Percentiles rank a stretch among this genome's conserved stretches.
These are phyloP conservation scores for Lophochroa leadbeateri DNA, from an alignment of 2,113 vertebrate species.

Conservation along the genomic window DNA sequence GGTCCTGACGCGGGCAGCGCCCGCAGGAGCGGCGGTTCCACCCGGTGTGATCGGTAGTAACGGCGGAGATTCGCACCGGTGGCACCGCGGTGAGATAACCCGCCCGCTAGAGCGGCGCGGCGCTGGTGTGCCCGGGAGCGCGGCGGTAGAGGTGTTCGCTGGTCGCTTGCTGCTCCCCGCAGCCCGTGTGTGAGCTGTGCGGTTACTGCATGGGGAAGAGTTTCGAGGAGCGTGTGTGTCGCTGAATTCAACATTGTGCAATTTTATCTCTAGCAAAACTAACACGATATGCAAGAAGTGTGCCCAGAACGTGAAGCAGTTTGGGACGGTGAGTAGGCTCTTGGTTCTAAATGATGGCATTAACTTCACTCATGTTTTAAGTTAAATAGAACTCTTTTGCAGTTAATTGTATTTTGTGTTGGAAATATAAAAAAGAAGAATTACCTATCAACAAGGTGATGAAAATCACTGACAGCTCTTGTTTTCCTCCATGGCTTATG, in stretches of 20 bases:
- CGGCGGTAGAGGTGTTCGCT: rapidly evolving
- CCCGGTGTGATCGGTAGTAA: background rate
- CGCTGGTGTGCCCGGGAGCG: too few species aligned
- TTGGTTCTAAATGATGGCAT: background rate
- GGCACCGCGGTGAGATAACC: background rate
- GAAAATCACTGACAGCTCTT: background rate
- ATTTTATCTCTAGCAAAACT: slow-evolving; percentile 87
- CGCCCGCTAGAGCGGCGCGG: background rate
- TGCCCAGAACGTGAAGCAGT: slow-evolving; percentile 98
- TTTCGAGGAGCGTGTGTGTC: rapidly evolving
- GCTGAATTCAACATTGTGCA: background rate
- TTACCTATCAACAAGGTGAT: background rate
- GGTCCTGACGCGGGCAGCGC: background rate
- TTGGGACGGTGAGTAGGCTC: slow-evolving; percentile 88
- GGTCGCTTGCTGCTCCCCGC: rapidly evolving
- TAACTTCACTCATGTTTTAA: rapidly evolving
- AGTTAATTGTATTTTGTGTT: background rate
- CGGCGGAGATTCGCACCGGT: rapidly evolving
- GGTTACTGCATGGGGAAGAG: background rate
- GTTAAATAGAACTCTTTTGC: background rate
- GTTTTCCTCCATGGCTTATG: background rate
- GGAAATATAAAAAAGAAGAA: rapidly evolving
- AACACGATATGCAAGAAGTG: slow-evolving; percentile 99
- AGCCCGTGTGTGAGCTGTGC: background rate
- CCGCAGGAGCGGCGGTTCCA: background rate